phyloP scores from a whole-genome alignment of 2,888 invertebrate species.

The Tetragonula carbonaria region DNA sequence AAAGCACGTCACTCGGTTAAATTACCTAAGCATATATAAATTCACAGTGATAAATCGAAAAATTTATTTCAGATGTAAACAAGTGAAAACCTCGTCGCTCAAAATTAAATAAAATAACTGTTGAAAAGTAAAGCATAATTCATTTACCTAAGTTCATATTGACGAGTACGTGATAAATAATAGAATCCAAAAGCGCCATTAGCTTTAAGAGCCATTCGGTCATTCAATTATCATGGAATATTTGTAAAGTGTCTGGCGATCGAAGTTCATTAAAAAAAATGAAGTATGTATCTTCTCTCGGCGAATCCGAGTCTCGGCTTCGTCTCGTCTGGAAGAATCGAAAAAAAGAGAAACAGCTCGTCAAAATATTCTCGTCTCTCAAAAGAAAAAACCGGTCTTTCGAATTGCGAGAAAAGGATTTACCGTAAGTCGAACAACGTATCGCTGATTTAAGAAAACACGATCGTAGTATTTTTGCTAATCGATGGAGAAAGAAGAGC shows the following conservation, averaged over 20 bases:
- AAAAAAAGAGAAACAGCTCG: conserved; percentile 30
- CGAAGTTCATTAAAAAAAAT: conserved; percentile 10
- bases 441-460: conserved; percentile 15
- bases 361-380: conserved; percentile 49
- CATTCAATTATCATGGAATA: background rate
- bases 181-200: background rate
- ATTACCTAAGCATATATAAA: conserved; percentile 4
- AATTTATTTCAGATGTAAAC: background rate
- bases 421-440: conserved; percentile 7
- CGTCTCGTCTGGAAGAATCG: conserved; percentile 37
- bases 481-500: background rate
- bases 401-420: background rate
- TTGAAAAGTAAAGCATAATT: background rate
- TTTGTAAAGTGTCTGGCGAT: conserved; percentile 3
- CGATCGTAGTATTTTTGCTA: conserved; percentile 13
- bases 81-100: background rate
- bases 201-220: background rate
- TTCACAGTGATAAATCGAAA: background rate
- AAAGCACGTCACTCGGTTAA: background rate
- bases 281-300: background rate
- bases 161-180: background rate
- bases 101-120: background rate
- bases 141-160: conserved; percentile 7
- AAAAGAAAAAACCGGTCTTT: conserved; percentile 14
- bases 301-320: conserved; percentile 29